Conservation (phyloP, 2,888 invertebrate genomes). For the Euspilapteryx auroguttella region DNA sequence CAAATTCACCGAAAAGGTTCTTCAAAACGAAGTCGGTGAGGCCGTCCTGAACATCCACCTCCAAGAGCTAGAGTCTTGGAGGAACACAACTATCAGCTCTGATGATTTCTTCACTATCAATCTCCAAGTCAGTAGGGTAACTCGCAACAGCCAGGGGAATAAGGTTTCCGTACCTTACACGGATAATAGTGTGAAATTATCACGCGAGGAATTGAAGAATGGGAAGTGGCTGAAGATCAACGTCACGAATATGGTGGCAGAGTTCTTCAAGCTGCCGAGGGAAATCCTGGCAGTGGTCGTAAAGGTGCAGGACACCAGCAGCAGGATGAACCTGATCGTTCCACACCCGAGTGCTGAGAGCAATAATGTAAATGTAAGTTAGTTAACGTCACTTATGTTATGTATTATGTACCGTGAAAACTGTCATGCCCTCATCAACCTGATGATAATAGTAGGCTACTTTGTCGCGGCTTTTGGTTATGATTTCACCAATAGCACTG, state of each 20-base stretch:
- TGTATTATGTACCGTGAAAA: too few relatives aligned
- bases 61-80: slow-evolving; percentile 36
- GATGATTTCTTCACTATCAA: slow-evolving; percentile 34
- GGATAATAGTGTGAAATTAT: slow-evolving; percentile 40
- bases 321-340: slow-evolving; percentile 65
- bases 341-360: slow-evolving; percentile 67
- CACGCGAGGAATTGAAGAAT: slow-evolving; percentile 47
- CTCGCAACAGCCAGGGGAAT: slow-evolving; percentile 34
- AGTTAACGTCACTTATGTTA: too few relatives aligned
- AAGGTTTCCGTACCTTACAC: slow-evolving; percentile 39
- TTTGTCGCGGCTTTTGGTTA: too few relatives aligned
- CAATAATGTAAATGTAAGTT: slow-evolving; percentile 49
- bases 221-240: slow-evolving; percentile 78
- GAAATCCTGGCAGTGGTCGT: slow-evolving; percentile 78
- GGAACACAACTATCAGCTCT: slow-evolving; percentile 25
- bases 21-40: slow-evolving; percentile 68
- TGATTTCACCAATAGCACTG: too few relatives aligned
- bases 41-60: slow-evolving; percentile 73
- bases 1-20: slow-evolving; percentile 69
- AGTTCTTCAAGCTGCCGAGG: slow-evolving; percentile 75
- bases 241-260: slow-evolving; percentile 71
- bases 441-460: too few relatives aligned
- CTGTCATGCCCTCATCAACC: too few relatives aligned
- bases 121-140: slow-evolving; percentile 41
- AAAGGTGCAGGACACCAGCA: slow-evolving; percentile 65